Percentiles rank a stretch among this genome's conserved stretches.
Conservation (phyloP, 1,140 invertebrate genomes). For the Psix sp. region DNA sequence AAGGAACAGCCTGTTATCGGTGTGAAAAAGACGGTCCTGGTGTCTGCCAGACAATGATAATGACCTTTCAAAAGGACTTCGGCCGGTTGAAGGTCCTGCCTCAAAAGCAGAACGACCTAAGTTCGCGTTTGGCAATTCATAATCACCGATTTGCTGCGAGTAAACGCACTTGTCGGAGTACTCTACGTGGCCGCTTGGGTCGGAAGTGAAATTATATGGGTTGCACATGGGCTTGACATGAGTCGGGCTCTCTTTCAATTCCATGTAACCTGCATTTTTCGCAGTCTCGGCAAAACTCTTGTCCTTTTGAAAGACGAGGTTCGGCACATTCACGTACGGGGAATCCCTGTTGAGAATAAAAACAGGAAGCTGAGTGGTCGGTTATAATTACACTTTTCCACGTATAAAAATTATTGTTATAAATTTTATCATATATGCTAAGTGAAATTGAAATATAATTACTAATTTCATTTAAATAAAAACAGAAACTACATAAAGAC, state of each 20-base stretch:
- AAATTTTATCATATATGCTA: no score
- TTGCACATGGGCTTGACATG: conserved; percentile 60
- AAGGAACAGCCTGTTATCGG: conserved; percentile 55
- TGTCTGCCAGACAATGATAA: conserved; percentile 63
- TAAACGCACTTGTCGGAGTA: conserved; percentile 68
- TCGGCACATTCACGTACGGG: conserved; percentile 77
- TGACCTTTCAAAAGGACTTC: conserved; percentile 63
- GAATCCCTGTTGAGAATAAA: conserved; percentile 61
- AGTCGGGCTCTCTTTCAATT: conserved; percentile 62
- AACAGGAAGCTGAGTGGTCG: no score
- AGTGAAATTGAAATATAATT: no score
- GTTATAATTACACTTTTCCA: no score
- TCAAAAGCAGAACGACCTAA: conserved; percentile 63
- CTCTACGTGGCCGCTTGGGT: conserved; percentile 73
- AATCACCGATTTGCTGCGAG: conserved; percentile 55
- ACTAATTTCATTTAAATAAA: no score
- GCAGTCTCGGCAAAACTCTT: conserved; percentile 67
- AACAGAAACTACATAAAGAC: no score
- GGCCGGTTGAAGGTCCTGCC: conserved; percentile 46
- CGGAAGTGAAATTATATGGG: conserved; percentile 72
- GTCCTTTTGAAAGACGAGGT: conserved; percentile 70
- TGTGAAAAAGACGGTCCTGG: conserved; percentile 34
- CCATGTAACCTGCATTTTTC: conserved; percentile 70
- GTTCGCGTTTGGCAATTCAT: conserved; percentile 52
- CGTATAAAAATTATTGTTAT: no score